Evolutionary conservation across 2,113 vertebrate genomes (phyloP), one percentile per base, ranked within the genome.

Genomic region (Mormyrus lacerda): DNA sequence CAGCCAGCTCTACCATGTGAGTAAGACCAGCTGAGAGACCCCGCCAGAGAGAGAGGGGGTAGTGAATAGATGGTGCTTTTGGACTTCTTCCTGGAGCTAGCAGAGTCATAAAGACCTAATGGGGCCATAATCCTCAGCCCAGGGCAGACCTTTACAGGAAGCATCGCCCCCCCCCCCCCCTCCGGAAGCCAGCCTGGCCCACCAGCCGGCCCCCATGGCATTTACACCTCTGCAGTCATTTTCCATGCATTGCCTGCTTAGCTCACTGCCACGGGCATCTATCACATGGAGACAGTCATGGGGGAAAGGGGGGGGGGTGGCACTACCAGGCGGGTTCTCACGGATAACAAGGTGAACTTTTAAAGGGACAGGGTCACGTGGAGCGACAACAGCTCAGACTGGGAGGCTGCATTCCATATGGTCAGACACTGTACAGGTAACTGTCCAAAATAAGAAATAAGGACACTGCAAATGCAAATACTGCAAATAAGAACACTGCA

Each of bases 81-180:
- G 39, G 82, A 19, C 45, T n/a, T 21, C 42, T 47, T 84, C 82
- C 47, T 42, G 47, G 73, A 58, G 47, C 88, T 82, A 19, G 73
- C 47, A 89, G 88, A 42, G 65, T 73, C 88, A 89, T 88, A 88
- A 88, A 87, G 21, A 27, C 8, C 88, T 88, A 88, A 88, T 88
- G 88, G 45, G 48, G 47, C 48, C 27, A 69, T 88, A 88, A 88
- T 88, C 24, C 44, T 45, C 87, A 27, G 58, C 69, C 39, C 87
- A 42, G 61, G 42, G 58, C 61, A 69, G 61, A 19, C 21, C 11
- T 65, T 88, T 73, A 89, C 76, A 58, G 48, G 73, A 35, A 83
- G 51, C 76, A 44, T 31, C 42, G 3, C 50, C 6, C 24, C 55
- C 1, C 65, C 27, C 53, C 27, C 24, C n/a, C 10, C 11, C n/a